Evolutionary conservation across 2,888 invertebrate genomes (phyloP).

Genomic region (Dolomedes plantarius): DNA sequence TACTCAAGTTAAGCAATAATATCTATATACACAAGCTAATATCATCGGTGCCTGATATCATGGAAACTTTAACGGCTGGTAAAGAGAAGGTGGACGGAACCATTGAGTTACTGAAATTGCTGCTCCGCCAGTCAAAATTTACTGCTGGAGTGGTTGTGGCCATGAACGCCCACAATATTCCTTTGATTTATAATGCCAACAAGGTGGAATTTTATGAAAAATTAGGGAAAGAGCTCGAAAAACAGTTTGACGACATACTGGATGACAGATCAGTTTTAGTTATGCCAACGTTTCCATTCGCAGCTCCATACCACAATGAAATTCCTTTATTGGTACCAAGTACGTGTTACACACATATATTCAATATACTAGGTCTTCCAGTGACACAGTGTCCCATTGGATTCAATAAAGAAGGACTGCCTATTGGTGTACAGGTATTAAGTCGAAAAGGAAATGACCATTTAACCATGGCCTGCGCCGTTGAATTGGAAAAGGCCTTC

Average conservation of each 20-base stretch:
- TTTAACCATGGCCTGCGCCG: conserved; percentile 87
- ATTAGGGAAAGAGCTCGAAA: background rate
- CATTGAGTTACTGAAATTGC: conserved; percentile 15
- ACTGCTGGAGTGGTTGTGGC: background rate
- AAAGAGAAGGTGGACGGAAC: conserved; percentile 20
- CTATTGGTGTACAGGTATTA: conserved; percentile 85
- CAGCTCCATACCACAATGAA: conserved; percentile 92
- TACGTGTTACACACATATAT: conserved; percentile 89
- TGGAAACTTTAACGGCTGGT: background rate
- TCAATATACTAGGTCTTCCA: conserved; percentile 91
- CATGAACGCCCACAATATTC: background rate
- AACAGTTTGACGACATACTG: conserved; percentile 19
- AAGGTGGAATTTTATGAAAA: background rate
- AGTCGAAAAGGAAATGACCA: conserved; percentile 82
- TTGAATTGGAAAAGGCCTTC: conserved; percentile 85
- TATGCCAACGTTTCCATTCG: conserved; percentile 91
- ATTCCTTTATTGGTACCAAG: conserved; percentile 88
- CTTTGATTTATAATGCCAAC: background rate
- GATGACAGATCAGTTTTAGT: conserved; percentile 81
- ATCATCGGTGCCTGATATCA: background rate
- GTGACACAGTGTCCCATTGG: conserved; percentile 91
- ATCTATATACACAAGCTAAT: background rate
- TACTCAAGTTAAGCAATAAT: background rate
- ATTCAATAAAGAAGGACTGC: conserved; percentile 83
- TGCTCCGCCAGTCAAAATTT: conserved; percentile 18